Base-by-base conservation (phyloP, 2,113 vertebrate species). In the Gallinago paraguaiae region DNA sequence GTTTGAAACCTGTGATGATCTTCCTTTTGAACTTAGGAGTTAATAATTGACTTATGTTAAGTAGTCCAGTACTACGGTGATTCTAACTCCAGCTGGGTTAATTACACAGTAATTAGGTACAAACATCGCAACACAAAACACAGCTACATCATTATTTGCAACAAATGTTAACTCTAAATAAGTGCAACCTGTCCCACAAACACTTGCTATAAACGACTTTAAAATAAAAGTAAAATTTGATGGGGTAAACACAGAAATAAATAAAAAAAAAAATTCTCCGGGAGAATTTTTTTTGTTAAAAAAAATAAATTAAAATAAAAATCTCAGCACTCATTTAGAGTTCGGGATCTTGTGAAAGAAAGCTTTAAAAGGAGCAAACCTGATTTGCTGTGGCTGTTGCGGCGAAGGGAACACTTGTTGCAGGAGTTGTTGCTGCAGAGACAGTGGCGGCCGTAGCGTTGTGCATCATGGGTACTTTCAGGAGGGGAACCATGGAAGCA, bases 321-420 rank as follows among this genome's bases (percentile, higher is more conserved):
- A 97, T 98, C 98, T 98, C 97, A 98, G 98, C 95, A 98, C 99
- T 99, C 99, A 98, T 99, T 99, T 99, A 99, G 99, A 99, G 99
- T 99, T 99, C 95, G 98, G 99, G 99, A 98, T 98, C 98, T 98
- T 97, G 99, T 99, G 99, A 99, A 99, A 99, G 99, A 99, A 99
- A 99, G 99, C 99, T 99, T 99, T 99, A 99, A 99, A 99, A 99
- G 99, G 99, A 99, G 99, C 99, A 99, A 99, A 99, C 99, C 99
- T 99, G 99, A 99, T 99, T 99, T 99, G 99, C 99, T 99, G 99
- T 98, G 98, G 99, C 98, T 98, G 99, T 98, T 98, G 99, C 99
- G 98, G 99, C 99, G 99, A 99, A 99, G 99, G 99, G 99, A 98
- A 99, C 99, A 99, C 99, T 99, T 99, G 99, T 99, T 99, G 99